Evolutionary conservation across 35 echinoderm and acorn worm genomes (phyloP), one percentile per base, ranked within the genome.

Genomic region (Hemicentrotus pulcherrimus): DNA sequence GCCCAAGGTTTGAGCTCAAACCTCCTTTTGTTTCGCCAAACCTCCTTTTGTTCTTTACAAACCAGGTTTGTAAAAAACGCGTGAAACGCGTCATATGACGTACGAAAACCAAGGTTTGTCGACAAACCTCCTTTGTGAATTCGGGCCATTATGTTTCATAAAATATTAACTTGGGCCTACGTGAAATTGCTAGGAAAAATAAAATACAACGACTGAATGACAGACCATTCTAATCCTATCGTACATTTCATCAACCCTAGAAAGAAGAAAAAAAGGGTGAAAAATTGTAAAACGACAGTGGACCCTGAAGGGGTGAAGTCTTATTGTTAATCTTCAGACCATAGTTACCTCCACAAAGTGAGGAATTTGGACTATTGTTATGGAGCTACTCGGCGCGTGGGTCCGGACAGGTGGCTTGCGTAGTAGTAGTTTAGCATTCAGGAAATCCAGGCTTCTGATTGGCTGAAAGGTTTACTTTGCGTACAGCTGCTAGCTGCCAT

Each of bases 321-420:
- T 78, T 78, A 78, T 78, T 78, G 65, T 78, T 90, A 90, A 90
- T 90, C 88, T 90, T 16, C 46, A 15, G 88, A 30, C 46, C 88
- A 90, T 90, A 90, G 32, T 33, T 41, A 90, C 46, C 32, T 90
- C 32, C 30, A 90, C 32, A 90, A 90, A 47, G 88, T 33, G 88
- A 90, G 88, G 88, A 90, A 90, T 90, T 90, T 90, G 88, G 88
- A 41, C 88, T 41, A 90, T 90, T 90, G 88, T 90, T 90, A 90
- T 90, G 24, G 88, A 47, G 46, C 65, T 78, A 31, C 19, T 30
- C 32, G 32, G 33, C 88, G 88, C 88, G 88, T 47, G 46, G 32
- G 88, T 19, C 31, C 7, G 0, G 88, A 31, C 88, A 90, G 88
- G 88, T 90, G 88, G 88, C 31, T 90, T 28, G 88, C 88, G 88